Conservation (phyloP, 2,113 vertebrate species). For the Galemys pyrenaicus region DNA sequence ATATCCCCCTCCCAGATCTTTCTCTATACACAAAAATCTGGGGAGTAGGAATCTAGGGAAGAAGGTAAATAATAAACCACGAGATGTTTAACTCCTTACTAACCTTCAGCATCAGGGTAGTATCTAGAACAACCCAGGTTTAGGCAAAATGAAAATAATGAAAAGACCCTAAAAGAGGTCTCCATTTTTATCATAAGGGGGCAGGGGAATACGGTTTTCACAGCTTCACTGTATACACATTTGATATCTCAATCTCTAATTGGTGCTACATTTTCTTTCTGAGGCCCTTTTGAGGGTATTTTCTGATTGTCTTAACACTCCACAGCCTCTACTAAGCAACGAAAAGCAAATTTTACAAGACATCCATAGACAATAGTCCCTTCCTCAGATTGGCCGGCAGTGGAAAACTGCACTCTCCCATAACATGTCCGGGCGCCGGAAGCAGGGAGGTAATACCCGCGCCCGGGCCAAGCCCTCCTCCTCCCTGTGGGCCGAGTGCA, state of each 20-base stretch:
- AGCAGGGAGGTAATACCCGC: fast-evolving
- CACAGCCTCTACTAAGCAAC: neutral
- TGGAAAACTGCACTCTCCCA: fast-evolving
- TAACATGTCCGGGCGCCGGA: fast-evolving
- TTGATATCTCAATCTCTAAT: neutral
- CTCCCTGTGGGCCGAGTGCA: neutral
- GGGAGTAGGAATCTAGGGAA: neutral
- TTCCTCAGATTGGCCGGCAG: fast-evolving
- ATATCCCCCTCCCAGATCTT: neutral
- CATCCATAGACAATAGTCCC: fast-evolving
- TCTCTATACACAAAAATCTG: neutral
- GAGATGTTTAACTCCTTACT: no score
- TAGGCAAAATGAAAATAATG: neutral
- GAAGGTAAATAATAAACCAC: neutral
- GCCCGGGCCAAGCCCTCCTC: neutral
- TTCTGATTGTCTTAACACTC: neutral
- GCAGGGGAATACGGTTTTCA: fast-evolving
- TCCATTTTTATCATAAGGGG: no score
- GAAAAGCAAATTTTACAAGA: neutral
- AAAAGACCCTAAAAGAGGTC: fast-evolving
- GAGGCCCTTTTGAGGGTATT: fast-evolving
- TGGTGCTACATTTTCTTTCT: neutral
- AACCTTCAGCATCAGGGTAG: neutral
- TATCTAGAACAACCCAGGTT: neutral
- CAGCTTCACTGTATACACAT: fast-evolving